Percentiles rank a stretch among this genome's conserved stretches.
These are phyloP conservation scores for Plagodis pulveraria DNA, from an alignment of 2,888 invertebrate species.

Conservation along the genomic window DNA sequence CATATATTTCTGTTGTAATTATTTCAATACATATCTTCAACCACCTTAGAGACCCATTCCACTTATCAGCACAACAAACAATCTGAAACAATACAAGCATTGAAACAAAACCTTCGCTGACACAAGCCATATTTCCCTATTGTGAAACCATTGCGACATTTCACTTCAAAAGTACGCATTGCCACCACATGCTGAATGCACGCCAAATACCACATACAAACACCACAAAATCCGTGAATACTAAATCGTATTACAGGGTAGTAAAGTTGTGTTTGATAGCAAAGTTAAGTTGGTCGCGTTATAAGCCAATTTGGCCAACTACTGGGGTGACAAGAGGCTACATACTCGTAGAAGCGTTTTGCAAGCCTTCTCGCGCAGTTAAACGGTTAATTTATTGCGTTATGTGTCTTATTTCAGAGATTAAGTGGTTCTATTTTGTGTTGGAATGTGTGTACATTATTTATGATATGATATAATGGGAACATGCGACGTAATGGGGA, in stretches of 20 bases:
- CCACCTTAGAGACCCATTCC: background rate
- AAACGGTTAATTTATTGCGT: constrained; percentile 48
- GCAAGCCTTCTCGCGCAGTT: constrained; percentile 48
- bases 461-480: constrained; percentile 43
- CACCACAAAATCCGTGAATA: constrained; percentile 16
- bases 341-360: constrained; percentile 43
- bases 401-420: constrained; percentile 58
- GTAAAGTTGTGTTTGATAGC: constrained; percentile 15
- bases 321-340: constrained; percentile 50
- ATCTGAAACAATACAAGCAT: background rate
- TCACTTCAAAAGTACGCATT: constrained; percentile 29
- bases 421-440: constrained; percentile 50
- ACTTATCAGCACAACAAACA: background rate
- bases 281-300: constrained; percentile 24
- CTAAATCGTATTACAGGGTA: constrained; percentile 11
- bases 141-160: constrained; percentile 18
- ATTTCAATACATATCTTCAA: background rate
- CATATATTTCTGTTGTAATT: no score
- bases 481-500: constrained; percentile 8
- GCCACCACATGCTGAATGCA: constrained; percentile 30
- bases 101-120: constrained; percentile 2
- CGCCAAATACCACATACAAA: constrained; percentile 19
- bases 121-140: constrained; percentile 2
- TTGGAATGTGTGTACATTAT: constrained; percentile 47
- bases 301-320: constrained; percentile 62